A percentile compares a stretch with the other conserved stretches of the same genome.
These are phyloP conservation scores for Protomyctophum bolini DNA, from an alignment of 2,113 vertebrate species.

Conservation along the genomic window DNA sequence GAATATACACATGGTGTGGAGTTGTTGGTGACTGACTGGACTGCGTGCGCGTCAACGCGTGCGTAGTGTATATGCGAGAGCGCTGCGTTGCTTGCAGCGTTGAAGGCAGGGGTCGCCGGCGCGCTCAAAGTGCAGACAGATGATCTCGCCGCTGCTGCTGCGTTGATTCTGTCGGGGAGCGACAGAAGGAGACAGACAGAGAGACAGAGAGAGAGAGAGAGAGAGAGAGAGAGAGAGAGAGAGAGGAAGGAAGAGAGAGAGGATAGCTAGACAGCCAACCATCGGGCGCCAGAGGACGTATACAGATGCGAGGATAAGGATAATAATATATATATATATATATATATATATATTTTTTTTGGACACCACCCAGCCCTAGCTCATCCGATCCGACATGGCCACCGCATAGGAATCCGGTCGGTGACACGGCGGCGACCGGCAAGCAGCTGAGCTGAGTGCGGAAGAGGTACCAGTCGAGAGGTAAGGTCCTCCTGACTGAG, in stretches of 20 bases:
- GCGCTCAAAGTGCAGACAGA: too few species aligned
- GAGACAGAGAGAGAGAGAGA: background rate
- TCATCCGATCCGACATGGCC: slow-evolving; percentile 65
- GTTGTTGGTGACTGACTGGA: too few species aligned
- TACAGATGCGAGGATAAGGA: too few species aligned
- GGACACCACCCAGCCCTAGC: slow-evolving; percentile 26
- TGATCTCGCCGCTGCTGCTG: slow-evolving; percentile 6
- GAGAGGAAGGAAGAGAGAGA: slow-evolving; percentile 1
- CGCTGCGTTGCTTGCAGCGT: background rate
- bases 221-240: slow-evolving; percentile 16
- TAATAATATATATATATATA: too few species aligned
- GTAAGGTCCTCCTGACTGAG: slow-evolving; percentile 24
- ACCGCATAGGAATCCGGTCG: slow-evolving; percentile 70
- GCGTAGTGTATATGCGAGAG: slow-evolving; percentile 17
- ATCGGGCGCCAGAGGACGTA: too few species aligned
- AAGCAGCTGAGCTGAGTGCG: slow-evolving; percentile 49
- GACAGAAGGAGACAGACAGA: background rate
- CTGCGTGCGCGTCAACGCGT: background rate
- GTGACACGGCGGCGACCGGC: slow-evolving; percentile 57
- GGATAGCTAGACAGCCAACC: slow-evolving; percentile 20
- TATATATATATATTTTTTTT: too few species aligned
- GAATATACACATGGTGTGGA: background rate
- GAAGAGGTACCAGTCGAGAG: slow-evolving; percentile 46
- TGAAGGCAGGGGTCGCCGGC: background rate
- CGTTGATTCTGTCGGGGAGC: slow-evolving; percentile 25